Evolutionary conservation across 2,888 invertebrate genomes (phyloP).

Genomic region (Xanthia togata): DNA sequence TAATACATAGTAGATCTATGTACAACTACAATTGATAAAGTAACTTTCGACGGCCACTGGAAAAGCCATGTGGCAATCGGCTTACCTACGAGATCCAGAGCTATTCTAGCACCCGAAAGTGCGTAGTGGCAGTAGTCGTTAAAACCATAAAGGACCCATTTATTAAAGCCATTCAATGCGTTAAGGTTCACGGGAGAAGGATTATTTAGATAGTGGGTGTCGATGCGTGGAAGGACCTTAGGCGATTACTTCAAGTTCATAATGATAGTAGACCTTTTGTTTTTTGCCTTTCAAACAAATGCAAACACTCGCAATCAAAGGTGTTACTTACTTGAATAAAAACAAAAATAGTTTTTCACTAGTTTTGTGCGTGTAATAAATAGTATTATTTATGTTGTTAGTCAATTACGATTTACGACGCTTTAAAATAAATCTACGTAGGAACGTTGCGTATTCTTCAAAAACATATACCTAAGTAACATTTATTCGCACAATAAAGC

Average conservation of each 20-base stretch:
- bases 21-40: neutral
- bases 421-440: neutral
- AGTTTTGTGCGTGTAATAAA: neutral
- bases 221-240: conserved; percentile 7
- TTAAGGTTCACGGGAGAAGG: conserved; percentile 14
- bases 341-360: neutral
- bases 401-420: neutral
- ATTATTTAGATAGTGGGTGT: conserved; percentile 1
- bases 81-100: conserved; percentile 17
- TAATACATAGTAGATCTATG: neutral
- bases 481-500: neutral
- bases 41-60: neutral
- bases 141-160: conserved; percentile 12
- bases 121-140: conserved; percentile 19
- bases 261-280: conserved; percentile 17
- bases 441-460: neutral
- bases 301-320: neutral
- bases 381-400: neutral
- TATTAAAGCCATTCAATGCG: conserved; percentile 17
- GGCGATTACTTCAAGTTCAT: conserved; percentile 17
- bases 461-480: neutral
- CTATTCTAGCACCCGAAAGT: neutral
- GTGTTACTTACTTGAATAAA: neutral
- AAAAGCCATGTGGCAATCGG: conserved; percentile 4
- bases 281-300: neutral